Evolutionary conservation across 1,140 invertebrate species (phyloP).

Genomic region (Cydia strobilella): DNA sequence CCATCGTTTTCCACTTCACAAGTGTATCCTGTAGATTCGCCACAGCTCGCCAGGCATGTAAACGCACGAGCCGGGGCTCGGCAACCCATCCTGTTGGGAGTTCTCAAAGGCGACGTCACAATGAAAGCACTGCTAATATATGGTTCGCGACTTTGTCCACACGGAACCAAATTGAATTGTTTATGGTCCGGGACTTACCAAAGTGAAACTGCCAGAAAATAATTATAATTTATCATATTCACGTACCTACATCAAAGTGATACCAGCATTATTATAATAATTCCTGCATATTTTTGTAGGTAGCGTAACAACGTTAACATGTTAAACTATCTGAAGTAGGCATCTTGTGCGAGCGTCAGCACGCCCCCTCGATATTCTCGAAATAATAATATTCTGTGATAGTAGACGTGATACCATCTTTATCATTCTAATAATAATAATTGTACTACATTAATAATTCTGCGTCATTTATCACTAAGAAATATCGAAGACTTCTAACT

Average conservation of each 20-base stretch:
- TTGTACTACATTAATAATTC: conserved; percentile 48
- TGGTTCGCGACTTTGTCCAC: background rate
- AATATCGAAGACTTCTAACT: conserved; percentile 30
- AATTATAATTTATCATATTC: conserved; percentile 30
- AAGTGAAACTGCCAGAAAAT: conserved; percentile 27
- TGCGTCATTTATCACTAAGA: conserved; percentile 60
- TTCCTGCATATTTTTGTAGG: conserved; percentile 19
- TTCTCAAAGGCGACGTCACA: background rate
- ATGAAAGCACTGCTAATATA: background rate
- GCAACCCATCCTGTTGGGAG: background rate
- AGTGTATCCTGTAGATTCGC: background rate
- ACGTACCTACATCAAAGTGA: conserved; percentile 14
- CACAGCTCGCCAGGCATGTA: background rate
- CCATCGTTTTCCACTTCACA: background rate
- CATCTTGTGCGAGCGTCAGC: conserved; percentile 28
- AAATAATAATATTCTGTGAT: conserved; percentile 78
- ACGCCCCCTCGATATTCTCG: conserved; percentile 54
- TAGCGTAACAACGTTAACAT: conserved; percentile 19
- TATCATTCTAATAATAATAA: conserved; percentile 60
- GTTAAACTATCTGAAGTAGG: conserved; percentile 25
- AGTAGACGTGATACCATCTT: conserved; percentile 78
- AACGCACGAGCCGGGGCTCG: background rate
- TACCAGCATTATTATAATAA: conserved; percentile 12
- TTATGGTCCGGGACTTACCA: conserved; percentile 8
- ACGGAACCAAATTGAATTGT: background rate